Conservation (phyloP, 35 echinoderm and acorn worm genomes). For the Heliocidaris tuberculata region DNA sequence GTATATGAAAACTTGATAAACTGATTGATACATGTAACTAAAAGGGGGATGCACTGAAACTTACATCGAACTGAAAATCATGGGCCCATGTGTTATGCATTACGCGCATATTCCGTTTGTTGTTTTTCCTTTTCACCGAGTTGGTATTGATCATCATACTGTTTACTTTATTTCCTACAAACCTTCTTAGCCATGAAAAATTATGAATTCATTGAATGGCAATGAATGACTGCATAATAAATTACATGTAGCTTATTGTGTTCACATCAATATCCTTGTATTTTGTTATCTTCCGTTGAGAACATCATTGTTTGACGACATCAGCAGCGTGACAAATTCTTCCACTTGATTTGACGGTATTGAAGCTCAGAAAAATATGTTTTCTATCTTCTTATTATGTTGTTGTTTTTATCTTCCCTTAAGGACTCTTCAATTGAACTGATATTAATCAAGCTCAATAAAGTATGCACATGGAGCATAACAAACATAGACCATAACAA, state of each 20-base stretch:
- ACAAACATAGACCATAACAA: not conserved
- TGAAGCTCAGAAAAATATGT: not conserved
- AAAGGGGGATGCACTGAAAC: not conserved
- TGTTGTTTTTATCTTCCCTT: not conserved
- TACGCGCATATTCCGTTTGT: not conserved
- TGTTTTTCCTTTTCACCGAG: not conserved
- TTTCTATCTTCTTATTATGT: too few relatives aligned
- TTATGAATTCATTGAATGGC: not conserved
- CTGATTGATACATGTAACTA: not conserved
- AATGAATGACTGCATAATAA: not conserved
- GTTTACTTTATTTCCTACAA: not conserved
- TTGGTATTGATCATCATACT: not conserved
- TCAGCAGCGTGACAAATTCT: not conserved
- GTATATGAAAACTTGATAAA: too few relatives aligned
- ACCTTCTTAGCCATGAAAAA: not conserved
- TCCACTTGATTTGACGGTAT: not conserved
- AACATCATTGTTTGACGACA: not conserved
- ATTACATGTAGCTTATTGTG: not conserved
- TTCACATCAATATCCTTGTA: not conserved
- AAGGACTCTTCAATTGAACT: not conserved
- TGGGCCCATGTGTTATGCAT: not conserved
- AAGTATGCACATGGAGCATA: not conserved
- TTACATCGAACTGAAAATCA: slow-evolving; percentile 5
- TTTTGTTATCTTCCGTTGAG: not conserved
- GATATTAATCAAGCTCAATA: not conserved